Base-by-base conservation (phyloP, 2,888 invertebrate genomes). In the Ennomos quercinarius region DNA sequence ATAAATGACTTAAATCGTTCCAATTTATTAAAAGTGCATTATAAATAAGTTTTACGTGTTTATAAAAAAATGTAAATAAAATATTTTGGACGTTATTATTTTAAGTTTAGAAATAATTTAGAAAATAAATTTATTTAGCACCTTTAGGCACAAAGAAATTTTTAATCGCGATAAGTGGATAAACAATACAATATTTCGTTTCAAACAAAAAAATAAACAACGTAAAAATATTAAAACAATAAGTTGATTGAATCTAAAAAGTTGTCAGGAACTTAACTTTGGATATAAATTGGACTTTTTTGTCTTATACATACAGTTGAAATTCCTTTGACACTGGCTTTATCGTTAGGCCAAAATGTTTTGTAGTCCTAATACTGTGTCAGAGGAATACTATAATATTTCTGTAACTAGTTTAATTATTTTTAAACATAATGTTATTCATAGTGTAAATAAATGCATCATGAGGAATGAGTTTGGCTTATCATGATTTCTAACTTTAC, bases 401-500 rank as follows among this genome's bases (percentile, higher is more conserved):
- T 49, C 34, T 27, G 27, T 27, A 27, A 2, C 37, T 40, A 40
- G 10, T 41, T 40, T 39, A 46, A 11, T 10, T 34, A 11, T 59
- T 50, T 45, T 57, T 50, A 42, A 37, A 54, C 48, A 46, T 39
- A 35, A 40, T 10, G 9, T 11, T 3, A 39, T 46, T 41, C 17
- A 10, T 39, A 54, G 27, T 57, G 55, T 38, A 53, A 68, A 72
- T 71, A 68, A 72, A 68, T 71, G 71, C 59, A 70, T 68, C 44
- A 64, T 70, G 67, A 65, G 68, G 72, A 57, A 78, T 76, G 71
- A 76, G 60, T 71, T 68, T 69, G 68, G 67, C 71, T 68, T 66
- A 70, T 60, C 60, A 55, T 50, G 54, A 76, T 66, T 60, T 75
- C 73, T 82, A 81, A 76, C 77, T 72, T 80, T 80, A 86, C 84